Evolutionary conservation across 2,888 invertebrate genomes (phyloP), one percentile per base, ranked within the genome.

Genomic region (Nomada fabriciana): DNA sequence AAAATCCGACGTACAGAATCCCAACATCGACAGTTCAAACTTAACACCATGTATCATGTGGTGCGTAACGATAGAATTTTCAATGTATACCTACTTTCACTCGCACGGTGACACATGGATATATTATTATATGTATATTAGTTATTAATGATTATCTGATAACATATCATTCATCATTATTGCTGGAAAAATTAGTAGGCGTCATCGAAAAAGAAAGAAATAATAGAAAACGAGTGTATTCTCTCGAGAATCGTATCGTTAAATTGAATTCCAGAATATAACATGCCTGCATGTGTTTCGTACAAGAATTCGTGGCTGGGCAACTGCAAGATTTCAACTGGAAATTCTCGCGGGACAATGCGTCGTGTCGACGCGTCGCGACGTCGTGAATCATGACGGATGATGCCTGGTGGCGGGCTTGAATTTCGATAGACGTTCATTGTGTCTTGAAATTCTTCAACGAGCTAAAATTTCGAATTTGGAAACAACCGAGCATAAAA

Each of bases 351-450:
- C 4, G 81, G 65, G 82, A 82, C 65, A 60, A 50, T 61, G 61
- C 20, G 73, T 71, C 64, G 52, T 57, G 69, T 52, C 52, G 65
- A 64, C 64, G 23, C 63, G 57, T 55, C 61, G 36, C 43, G 64
- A 55, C 65, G 25, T 43, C 60, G 65, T 23, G 65, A 73, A 70
- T 82, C 75, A 67, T 81, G 82, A 82, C 75, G 63, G 57, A 81
- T 81, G 50, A 53, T 20, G 69, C 43, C 23, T 1, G 42, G 20
- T 23, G 5, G 18, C 43, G 20, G 70, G 15, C 43, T 71, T 25
- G 82, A 71, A 67, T 75, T 71, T 68, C 70, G 71, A 81, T 75
- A 52, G 42, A 82, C 61, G 74, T 75, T 75, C 67, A 59, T 75
- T 47, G 59, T 43, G 13, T 7, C 20, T 18, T 18, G 18, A n/a